Evolutionary conservation across 1,140 invertebrate genomes (phyloP).

Genomic region (Euwallacea similis): DNA sequence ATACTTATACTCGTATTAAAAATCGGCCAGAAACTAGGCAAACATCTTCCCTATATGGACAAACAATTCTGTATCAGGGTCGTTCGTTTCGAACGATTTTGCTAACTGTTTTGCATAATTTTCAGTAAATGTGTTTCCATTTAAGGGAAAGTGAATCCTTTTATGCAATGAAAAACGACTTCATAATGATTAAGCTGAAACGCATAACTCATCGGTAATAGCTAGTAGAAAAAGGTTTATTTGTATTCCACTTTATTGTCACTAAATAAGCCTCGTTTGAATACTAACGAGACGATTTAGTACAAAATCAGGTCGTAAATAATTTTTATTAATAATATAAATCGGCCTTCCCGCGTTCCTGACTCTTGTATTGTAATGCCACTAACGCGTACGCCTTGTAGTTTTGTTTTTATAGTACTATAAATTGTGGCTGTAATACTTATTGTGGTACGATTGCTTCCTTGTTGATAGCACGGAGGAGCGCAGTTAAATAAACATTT

Average conservation of each 20-base stretch:
- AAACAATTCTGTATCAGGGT: constrained; percentile 17
- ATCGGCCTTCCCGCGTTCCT: constrained; percentile 10
- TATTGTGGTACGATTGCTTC: constrained; percentile 17
- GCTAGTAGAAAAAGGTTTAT: neutral
- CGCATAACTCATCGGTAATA: neutral
- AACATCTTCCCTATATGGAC: constrained; percentile 36
- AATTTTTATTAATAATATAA: constrained; percentile 22
- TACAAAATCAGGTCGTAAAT: constrained; percentile 19
- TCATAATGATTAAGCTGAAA: neutral
- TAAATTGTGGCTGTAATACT: constrained; percentile 14
- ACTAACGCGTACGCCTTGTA: constrained; percentile 7
- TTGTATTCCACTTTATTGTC: neutral
- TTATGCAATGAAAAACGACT: no score
- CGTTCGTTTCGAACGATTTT: constrained; percentile 19
- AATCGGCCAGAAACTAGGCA: constrained; percentile 27
- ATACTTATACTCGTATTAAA: constrained; percentile 18
- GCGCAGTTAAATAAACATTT: constrained; percentile 10
- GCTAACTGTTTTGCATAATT: constrained; percentile 11
- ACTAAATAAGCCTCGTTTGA: neutral
- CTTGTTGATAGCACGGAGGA: constrained; percentile 13
- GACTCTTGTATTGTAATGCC: constrained; percentile 16
- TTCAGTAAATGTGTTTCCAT: neutral
- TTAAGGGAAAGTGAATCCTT: neutral
- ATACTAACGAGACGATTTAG: constrained; percentile 15
- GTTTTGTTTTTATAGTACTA: constrained; percentile 16